Percentiles rank a stretch among this genome's conserved stretches.
Evolutionary conservation across 2,113 vertebrate species (phyloP).

Genomic region (Gracilinanus agilis): DNA sequence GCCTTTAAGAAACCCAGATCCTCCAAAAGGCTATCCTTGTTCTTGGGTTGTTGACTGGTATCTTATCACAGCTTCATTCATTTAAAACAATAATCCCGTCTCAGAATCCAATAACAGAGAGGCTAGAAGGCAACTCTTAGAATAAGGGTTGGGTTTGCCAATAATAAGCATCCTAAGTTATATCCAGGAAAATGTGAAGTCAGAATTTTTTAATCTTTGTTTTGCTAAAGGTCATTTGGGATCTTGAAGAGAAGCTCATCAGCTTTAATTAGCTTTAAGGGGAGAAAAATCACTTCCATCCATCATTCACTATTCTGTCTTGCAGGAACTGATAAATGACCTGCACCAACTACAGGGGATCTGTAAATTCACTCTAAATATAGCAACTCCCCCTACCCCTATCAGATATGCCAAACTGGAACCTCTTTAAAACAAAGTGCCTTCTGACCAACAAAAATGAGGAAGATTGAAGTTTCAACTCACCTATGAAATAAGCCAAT

Average conservation of each 20-base stretch:
- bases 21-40: neutral
- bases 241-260: constrained; percentile 57
- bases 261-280: constrained; percentile 58
- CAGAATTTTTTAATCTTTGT: constrained; percentile 52
- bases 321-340: constrained; percentile 27
- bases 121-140: neutral
- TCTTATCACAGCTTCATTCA: neutral
- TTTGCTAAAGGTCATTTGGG: constrained; percentile 46
- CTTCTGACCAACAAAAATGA: neutral
- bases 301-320: constrained; percentile 40
- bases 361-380: neutral
- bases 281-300: constrained; percentile 37
- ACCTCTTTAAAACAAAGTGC: neutral
- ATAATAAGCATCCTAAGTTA: constrained; percentile 18
- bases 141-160: constrained; percentile 16
- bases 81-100: constrained; percentile 5
- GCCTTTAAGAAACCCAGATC: neutral
- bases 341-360: neutral
- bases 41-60: neutral
- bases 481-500: constrained; percentile 98
- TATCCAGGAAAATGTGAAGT: constrained; percentile 32
- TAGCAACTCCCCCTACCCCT: neutral
- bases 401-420: neutral
- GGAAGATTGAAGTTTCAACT: constrained; percentile 70
- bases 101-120: constrained; percentile 7